Conservation (phyloP, 2,113 vertebrate genomes). For the Macrotus californicus region DNA sequence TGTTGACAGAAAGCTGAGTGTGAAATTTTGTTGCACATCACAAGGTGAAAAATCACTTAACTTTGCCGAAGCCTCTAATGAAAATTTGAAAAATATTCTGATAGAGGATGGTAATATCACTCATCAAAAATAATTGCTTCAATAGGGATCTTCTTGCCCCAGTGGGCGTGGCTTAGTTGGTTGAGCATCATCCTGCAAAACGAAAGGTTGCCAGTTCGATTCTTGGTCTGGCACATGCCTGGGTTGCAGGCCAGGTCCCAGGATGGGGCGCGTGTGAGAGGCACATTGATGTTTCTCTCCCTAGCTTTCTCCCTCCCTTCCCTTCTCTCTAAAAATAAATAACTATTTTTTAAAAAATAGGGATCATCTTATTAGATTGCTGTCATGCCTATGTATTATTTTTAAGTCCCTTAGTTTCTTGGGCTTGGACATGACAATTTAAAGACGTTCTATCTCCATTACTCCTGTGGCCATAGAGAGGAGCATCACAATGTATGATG, state of each 20-base stretch:
- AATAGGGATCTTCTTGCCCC: too few relatives aligned
- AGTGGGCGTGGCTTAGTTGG: too few relatives aligned
- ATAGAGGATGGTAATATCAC: not conserved
- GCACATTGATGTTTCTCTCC: too few relatives aligned
- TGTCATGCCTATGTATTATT: not conserved
- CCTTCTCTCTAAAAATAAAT: too few relatives aligned
- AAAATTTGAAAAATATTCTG: not conserved
- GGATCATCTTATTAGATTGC: not conserved
- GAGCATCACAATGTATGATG: not conserved
- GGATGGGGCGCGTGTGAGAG: too few relatives aligned
- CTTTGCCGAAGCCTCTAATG: not conserved
- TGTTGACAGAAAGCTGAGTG: conserved; percentile 3
- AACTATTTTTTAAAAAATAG: too few relatives aligned
- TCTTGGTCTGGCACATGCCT: too few relatives aligned
- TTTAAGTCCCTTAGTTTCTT: not conserved
- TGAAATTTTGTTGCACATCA: not conserved
- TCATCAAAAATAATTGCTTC: conserved; percentile 1
- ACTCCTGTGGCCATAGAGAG: not conserved
- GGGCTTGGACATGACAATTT: not conserved
- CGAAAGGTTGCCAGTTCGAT: too few relatives aligned
- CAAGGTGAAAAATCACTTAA: conserved; percentile 8
- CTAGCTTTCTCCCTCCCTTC: too few relatives aligned
- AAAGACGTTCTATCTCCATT: not conserved
- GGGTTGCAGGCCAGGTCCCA: too few relatives aligned
- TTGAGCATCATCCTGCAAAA: too few relatives aligned